Evolutionary conservation across 2,888 invertebrate species (phyloP).

Genomic region (Carterocephalus palaemon): DNA sequence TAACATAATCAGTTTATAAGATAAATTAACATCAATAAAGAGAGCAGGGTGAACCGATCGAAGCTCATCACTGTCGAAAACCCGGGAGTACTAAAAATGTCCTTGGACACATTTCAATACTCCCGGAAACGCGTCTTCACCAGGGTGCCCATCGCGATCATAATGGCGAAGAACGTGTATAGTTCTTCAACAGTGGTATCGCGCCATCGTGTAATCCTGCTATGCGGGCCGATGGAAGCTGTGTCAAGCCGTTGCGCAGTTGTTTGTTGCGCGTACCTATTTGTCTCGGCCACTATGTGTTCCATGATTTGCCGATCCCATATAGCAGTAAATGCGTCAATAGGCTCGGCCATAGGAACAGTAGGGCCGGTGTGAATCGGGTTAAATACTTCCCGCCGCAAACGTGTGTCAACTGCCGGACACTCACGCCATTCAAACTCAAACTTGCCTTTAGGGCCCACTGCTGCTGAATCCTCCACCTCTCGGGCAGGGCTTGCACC

Average conservation of each 20-base stretch:
- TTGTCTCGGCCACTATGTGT: slow-evolving; percentile 33
- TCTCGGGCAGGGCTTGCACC: no score
- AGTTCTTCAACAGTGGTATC: slow-evolving; percentile 30
- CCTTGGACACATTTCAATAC: slow-evolving; percentile 32
- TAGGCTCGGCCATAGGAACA: slow-evolving; percentile 9
- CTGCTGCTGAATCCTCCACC: no score
- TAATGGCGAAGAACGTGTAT: slow-evolving; percentile 28
- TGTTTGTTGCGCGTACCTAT: slow-evolving; percentile 37
- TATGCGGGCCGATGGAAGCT: no score
- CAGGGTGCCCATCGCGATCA: slow-evolving; percentile 32
- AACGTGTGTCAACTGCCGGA: slow-evolving; percentile 6
- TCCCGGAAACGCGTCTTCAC: slow-evolving; percentile 31
- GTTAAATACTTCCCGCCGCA: slow-evolving; percentile 13
- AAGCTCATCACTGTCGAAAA: slow-evolving; percentile 30
- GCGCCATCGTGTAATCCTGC: slow-evolving; percentile 28
- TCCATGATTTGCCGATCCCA: slow-evolving; percentile 38
- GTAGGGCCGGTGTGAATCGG: slow-evolving; percentile 17
- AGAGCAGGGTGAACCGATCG: no score
- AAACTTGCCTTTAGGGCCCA: slow-evolving; percentile 4
- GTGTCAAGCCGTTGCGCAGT: slow-evolving; percentile 17
- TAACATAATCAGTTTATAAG: slow-evolving; percentile 15
- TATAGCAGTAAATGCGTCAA: slow-evolving; percentile 25
- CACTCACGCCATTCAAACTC: slow-evolving; percentile 14
- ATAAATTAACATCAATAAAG: no score
- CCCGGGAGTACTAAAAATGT: slow-evolving; percentile 31